These are phyloP conservation scores for Limnephilus auricula DNA, from an alignment of 2,888 invertebrate genomes.

Conservation along the genomic window DNA sequence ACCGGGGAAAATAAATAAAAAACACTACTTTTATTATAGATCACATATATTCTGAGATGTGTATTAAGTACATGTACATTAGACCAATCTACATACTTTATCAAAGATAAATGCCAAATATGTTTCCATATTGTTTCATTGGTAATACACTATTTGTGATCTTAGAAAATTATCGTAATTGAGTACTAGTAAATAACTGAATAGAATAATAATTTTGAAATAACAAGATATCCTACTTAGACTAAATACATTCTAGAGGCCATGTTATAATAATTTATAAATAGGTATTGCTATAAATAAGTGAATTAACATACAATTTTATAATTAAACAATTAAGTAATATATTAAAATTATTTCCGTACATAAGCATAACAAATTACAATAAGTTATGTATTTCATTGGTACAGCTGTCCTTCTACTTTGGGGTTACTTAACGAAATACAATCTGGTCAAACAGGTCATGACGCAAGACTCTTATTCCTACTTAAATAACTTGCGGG, in stretches of 20 bases:
- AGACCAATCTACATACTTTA: slow-evolving; percentile 44
- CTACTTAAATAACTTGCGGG: not conserved
- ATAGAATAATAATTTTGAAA: slow-evolving; percentile 53
- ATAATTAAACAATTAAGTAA: slow-evolving; percentile 38
- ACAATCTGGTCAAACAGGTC: slow-evolving; percentile 25
- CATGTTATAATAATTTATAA: slow-evolving; percentile 57
- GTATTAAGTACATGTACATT: slow-evolving; percentile 61
- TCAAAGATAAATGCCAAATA: slow-evolving; percentile 47
- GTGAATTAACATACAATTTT: slow-evolving; percentile 47
- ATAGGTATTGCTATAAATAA: slow-evolving; percentile 65
- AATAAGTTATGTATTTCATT: slow-evolving; percentile 45
- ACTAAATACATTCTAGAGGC: slow-evolving; percentile 36
- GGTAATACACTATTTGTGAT: slow-evolving; percentile 36
- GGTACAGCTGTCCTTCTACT: slow-evolving; percentile 31
- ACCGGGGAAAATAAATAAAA: not conserved
- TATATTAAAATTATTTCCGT: slow-evolving; percentile 35
- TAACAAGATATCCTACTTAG: slow-evolving; percentile 48
- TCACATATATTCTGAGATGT: slow-evolving; percentile 61
- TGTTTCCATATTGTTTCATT: slow-evolving; percentile 38
- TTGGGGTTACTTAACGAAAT: slow-evolving; percentile 2
- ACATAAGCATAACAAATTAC: slow-evolving; percentile 29
- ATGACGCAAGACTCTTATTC: not conserved
- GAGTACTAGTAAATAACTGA: slow-evolving; percentile 52
- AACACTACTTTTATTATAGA: slow-evolving; percentile 46
- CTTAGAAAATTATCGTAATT: slow-evolving; percentile 43